phyloP scores from a whole-genome alignment of 1,140 invertebrate genomes.

The Sesamia nonagrioides region DNA sequence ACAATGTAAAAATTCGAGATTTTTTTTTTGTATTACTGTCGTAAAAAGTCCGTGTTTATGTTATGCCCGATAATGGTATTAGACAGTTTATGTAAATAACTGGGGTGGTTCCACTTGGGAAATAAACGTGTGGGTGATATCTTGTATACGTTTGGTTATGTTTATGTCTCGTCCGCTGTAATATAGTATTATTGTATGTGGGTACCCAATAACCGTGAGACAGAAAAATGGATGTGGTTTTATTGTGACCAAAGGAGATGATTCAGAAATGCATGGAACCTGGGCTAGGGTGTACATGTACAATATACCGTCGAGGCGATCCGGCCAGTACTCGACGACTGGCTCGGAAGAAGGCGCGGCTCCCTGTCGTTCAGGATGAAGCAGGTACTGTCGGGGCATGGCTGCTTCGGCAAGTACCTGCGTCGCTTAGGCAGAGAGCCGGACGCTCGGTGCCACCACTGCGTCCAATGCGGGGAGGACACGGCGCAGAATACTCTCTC shows the following conservation, averaged over 20 bases:
- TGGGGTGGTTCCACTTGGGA: conserved; percentile 65
- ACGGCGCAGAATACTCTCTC: too few relatives aligned
- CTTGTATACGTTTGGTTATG: not conserved
- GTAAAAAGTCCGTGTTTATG: conserved; percentile 68
- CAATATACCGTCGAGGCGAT: too few relatives aligned
- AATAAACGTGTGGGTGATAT: conserved; percentile 59
- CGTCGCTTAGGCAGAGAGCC: too few relatives aligned
- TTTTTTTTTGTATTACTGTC: conserved; percentile 53
- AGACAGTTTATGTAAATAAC: conserved; percentile 72
- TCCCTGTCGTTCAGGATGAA: too few relatives aligned
- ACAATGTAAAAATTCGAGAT: conserved; percentile 22
- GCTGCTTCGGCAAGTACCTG: too few relatives aligned
- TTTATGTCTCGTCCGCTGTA: not conserved
- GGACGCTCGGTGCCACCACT: too few relatives aligned
- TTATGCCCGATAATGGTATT: conserved; percentile 67
- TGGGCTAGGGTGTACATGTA: too few relatives aligned
- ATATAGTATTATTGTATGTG: not conserved
- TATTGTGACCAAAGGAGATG: not conserved
- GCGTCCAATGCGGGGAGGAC: too few relatives aligned
- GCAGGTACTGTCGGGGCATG: too few relatives aligned
- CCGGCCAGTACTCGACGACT: too few relatives aligned
- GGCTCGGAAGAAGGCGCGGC: too few relatives aligned
- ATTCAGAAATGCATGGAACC: too few relatives aligned
- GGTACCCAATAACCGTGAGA: not conserved
- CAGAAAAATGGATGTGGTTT: not conserved